Evolutionary conservation across 2,888 invertebrate genomes (phyloP), one percentile per base, ranked within the genome.

Genomic region (Ochropleura leucogaster): DNA sequence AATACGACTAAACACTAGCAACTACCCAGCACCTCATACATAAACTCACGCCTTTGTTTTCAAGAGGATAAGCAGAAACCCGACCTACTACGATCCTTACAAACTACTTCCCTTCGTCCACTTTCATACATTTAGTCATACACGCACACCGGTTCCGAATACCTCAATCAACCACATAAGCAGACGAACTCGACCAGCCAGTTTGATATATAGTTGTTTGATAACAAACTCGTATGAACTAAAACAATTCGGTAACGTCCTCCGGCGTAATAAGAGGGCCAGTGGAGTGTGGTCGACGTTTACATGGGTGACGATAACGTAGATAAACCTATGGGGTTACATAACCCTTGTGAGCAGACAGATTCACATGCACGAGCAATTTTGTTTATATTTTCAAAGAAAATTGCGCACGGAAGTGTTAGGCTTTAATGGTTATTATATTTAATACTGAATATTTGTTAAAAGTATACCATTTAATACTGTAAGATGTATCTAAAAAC

Each of bases 181-280:
- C 78, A 77, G 59, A 70, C 66, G 14, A 47, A 49, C 57, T 12
- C 42, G 42, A 20, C 18, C 46, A 51, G 30, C 16, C 46, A 20
- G 44, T 44, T 63, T 63, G n/a, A n/a, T n/a, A n/a, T n/a, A n/a
- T n/a, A n/a, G n/a, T n/a, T n/a, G 79, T 83, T 83, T 66, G 51
- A 77, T 82, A 79, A 77, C 68, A 68, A 55, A 82, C 62, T 64
- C 40, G 68, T 55, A 62, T 47, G 42, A 66, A 51, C n/a, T 57
- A 18, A 63, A 82, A 78, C 71, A 59, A 64, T 78, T 59, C 20
- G 57, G 51, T 67, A 55, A 80, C 66, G 18, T 59, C 53, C 59
- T 57, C 30, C 12, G 53, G 40, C 71, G 53, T 64, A 77, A 66
- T 51, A 49, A 18, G n/a, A 9, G 55, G 76, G 3, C 30, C 77